Conservation (phyloP, 2,797 vertebrate genomes). For the Sebastes vulpes region DNA sequence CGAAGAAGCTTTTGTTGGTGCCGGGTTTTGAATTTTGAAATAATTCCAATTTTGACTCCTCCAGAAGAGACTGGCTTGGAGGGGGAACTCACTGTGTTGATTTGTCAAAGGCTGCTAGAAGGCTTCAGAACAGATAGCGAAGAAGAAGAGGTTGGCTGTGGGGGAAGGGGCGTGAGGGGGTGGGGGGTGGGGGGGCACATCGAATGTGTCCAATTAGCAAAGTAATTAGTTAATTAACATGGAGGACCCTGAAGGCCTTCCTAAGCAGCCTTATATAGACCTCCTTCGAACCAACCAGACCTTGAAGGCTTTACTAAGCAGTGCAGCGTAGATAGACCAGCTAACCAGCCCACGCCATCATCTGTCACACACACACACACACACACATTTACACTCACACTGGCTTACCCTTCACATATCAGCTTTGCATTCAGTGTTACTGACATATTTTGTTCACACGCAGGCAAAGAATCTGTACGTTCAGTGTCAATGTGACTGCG, state of each 20-base stretch:
- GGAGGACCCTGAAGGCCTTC: conserved; percentile 72
- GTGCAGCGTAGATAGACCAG: conserved; percentile 40
- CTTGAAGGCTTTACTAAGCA: conserved; percentile 61
- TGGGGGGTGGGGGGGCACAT: conserved; percentile 4
- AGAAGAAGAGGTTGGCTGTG: conserved; percentile 15
- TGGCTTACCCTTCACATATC: conserved; percentile 22
- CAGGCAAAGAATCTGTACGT: conserved; percentile 22
- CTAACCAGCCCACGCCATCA: conserved; percentile 48
- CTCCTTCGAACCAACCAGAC: conserved; percentile 54
- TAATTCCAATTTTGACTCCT: not conserved
- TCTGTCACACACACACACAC: conserved; percentile 39
- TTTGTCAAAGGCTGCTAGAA: conserved; percentile 13
- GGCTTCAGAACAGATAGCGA: conserved; percentile 24
- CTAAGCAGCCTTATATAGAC: conserved; percentile 62
- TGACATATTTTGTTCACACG: conserved; percentile 37
- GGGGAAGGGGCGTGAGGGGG: not conserved
- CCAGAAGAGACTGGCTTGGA: not conserved
- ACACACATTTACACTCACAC: conserved; percentile 16
- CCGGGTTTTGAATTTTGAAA: not conserved
- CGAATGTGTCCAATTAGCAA: conserved; percentile 81
- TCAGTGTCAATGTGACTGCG: conserved; percentile 1
- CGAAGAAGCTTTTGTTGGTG: not conserved
- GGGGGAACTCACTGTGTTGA: conserved; percentile 8
- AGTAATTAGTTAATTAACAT: conserved; percentile 87
- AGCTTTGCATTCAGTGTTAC: conserved; percentile 29